phyloP scores from a whole-genome alignment of 2,113 vertebrate species.

The Heterochromis multidens region DNA sequence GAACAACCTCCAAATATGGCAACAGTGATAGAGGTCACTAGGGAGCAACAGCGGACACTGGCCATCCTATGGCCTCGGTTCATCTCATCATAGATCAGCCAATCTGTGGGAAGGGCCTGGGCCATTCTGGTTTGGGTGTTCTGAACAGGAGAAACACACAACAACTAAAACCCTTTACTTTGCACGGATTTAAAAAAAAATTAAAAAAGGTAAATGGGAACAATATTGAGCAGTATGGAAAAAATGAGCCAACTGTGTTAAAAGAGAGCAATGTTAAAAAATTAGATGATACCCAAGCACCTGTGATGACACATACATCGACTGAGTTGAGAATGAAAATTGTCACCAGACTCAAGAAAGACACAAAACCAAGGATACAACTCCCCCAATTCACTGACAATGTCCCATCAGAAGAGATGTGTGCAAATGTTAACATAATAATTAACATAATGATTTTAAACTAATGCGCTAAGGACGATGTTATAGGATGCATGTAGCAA shows the following conservation, averaged over 20 bases:
- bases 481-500: no score
- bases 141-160: constrained; percentile 58
- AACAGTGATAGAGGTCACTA: constrained; percentile 83
- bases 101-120: constrained; percentile 85
- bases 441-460: no score
- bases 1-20: constrained; percentile 86
- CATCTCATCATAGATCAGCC: constrained; percentile 96
- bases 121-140: constrained; percentile 77
- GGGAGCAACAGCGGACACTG: constrained; percentile 87
- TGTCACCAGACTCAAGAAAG: no score
- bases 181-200: neutral
- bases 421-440: no score
- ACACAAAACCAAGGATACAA: no score
- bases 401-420: no score
- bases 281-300: neutral
- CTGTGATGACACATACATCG: neutral
- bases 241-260: neutral
- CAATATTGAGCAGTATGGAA: neutral
- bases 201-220: no score
- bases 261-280: neutral
- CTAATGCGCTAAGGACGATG: no score
- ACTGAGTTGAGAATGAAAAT: neutral
- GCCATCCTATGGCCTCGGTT: constrained; percentile 84
- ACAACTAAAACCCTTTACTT: neutral
- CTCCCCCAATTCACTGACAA: no score